Base-by-base conservation (phyloP, 2,113 vertebrate species). In the Pitta sordida region DNA sequence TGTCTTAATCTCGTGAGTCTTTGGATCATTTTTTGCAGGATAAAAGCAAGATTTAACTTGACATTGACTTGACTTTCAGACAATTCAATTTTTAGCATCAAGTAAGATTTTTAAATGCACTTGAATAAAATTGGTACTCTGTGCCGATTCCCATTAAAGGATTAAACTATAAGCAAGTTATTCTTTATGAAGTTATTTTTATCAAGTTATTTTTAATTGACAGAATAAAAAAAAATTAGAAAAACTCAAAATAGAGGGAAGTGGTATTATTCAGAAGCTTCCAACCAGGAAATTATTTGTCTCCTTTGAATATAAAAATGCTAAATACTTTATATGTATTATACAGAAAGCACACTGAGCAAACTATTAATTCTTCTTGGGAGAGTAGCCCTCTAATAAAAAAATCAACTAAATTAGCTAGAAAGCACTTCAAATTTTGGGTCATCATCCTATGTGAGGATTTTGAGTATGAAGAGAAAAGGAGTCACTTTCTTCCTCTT, bases 251-350 rank as follows among this genome's bases (percentile, higher is more conserved):
- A 39, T 22, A 76, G 36, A 64, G 39, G 37, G 29, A 85, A 93
- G 49, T 3, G 1, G 34, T 44, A 75, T 89, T 94, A 91, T 95
- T 96, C 78, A 88, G 86, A 93, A 87, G 67, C 93, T 92, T 87
- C 78, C 87, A 93, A 90, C 67, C 87, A 92, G 79, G 75, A 96
- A 94, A 91, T 80, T 89, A 79, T 93, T 91, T 88, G 59, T 92
- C 90, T 83, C 19, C 51, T 83, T 87, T 70, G 32, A 94, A 89
- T 89, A 53, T 63, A 58, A 88, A 86, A 83, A 29, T 2, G 4
- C 3, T 29, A 92, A 79, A n/a, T 26, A 51, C 21, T 92, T 43
- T 55, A 9, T 87, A n/a, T n/a, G n/a, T n/a, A 69, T 81, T 81
- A 24, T 17, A 62, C 11, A 67, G 59, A 73, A 59, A 77, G 30